Conservation (phyloP, 2,113 vertebrate species). For the Nettapus auritus region DNA sequence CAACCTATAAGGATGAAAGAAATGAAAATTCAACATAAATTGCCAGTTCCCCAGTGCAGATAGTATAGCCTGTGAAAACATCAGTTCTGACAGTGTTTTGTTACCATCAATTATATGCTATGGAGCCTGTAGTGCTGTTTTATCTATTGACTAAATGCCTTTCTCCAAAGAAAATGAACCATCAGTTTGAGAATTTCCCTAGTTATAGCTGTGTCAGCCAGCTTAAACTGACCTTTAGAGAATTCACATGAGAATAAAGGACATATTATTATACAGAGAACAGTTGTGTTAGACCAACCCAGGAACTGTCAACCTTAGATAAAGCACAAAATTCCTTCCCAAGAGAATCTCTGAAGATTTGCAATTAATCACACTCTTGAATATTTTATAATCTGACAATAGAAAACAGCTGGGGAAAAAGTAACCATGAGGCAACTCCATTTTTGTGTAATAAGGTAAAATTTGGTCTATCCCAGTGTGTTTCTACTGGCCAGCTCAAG, state of each 20-base stretch:
- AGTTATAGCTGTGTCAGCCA: slow-evolving; percentile 37
- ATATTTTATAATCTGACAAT: background rate
- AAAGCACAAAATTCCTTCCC: background rate
- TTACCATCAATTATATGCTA: background rate
- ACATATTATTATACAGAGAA: background rate
- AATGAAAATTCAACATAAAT: background rate
- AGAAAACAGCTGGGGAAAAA: background rate
- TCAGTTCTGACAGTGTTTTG: background rate
- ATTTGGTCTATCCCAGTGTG: background rate
- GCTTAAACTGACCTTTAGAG: slow-evolving; percentile 52
- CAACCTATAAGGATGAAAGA: background rate
- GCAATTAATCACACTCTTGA: background rate
- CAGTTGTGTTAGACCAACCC: background rate
- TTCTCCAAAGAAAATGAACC: slow-evolving; percentile 35
- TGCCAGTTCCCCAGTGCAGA: background rate
- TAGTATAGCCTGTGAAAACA: background rate
- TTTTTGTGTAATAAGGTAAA: background rate
- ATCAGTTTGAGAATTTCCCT: slow-evolving; percentile 49
- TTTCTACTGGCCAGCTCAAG: background rate
- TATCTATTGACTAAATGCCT: slow-evolving; percentile 48
- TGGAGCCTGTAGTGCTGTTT: background rate
- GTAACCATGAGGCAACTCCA: background rate
- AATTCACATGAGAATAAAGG: background rate
- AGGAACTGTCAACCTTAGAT: background rate
- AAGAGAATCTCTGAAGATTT: background rate